A percentile compares a stretch with the other conserved stretches of the same genome.
These are phyloP conservation scores for Microcebus tavaratra DNA, from an alignment of 2,113 vertebrate species.

Conservation along the genomic window DNA sequence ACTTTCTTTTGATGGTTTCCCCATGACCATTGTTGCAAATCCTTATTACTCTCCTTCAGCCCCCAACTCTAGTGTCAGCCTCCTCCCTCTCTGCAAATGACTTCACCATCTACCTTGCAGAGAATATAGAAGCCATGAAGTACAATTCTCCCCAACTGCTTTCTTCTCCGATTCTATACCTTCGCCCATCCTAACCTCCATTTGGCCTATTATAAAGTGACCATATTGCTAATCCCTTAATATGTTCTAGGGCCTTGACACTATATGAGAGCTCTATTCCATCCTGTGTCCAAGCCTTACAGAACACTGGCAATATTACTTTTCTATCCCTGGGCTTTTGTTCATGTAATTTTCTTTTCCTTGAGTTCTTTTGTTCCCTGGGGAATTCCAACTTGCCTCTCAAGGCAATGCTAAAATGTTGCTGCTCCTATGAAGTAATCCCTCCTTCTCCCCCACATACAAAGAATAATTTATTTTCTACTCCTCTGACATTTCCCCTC, in stretches of 20 bases:
- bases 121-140: not conserved
- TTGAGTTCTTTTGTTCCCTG: slow-evolving; percentile 3
- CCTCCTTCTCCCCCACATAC: not conserved
- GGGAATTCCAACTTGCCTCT: slow-evolving; percentile 9
- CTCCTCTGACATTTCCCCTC: not conserved
- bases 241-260: not conserved
- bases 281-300: not conserved
- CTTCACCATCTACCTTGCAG: not conserved
- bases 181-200: not conserved
- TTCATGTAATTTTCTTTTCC: slow-evolving; percentile 23
- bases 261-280: not conserved
- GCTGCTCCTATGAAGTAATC: not conserved
- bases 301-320: not conserved
- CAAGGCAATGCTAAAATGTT: not conserved
- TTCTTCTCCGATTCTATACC: not conserved
- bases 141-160: not conserved
- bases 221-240: not conserved
- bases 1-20: not conserved
- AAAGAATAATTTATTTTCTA: not conserved
- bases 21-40: not conserved
- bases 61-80: not conserved
- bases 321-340: not conserved
- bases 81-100: not conserved
- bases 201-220: not conserved
- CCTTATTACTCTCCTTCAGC: not conserved